Conservation (phyloP, 2,113 vertebrate species). For the Bufo bufo region DNA sequence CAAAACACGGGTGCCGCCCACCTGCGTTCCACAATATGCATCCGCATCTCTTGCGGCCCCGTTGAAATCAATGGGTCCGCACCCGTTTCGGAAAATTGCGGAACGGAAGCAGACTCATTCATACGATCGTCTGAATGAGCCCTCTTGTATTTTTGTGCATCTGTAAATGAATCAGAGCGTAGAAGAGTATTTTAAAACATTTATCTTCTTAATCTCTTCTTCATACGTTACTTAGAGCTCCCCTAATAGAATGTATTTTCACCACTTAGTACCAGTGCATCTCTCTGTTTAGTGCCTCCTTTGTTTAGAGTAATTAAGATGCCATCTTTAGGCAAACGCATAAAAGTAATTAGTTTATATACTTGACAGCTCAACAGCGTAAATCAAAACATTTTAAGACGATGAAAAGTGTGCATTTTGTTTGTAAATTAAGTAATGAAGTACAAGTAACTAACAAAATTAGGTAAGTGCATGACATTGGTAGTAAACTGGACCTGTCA, state of each 20-base stretch:
- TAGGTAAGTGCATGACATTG: not conserved
- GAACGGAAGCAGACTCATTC: no score
- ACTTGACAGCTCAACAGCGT: not conserved
- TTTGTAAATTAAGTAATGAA: not conserved
- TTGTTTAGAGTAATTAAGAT: conserved; percentile 30
- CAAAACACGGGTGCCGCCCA: no score
- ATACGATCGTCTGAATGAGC: no score
- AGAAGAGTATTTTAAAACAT: not conserved
- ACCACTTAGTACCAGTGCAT: not conserved
- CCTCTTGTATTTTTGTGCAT: not conserved
- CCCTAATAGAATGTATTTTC: conserved; percentile 4
- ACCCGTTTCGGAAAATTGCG: no score
- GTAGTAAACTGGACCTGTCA: conserved; percentile 24
- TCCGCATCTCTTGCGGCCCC: no score
- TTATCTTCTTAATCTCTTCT: not conserved
- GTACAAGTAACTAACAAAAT: not conserved
- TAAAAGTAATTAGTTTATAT: conserved; percentile 40
- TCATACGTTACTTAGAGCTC: not conserved
- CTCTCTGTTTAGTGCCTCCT: not conserved
- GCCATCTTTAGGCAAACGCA: conserved; percentile 26
- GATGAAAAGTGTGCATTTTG: not conserved
- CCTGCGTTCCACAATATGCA: no score
- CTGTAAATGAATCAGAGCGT: not conserved
- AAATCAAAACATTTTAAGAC: conserved; percentile 41
- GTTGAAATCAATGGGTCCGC: no score